Evolutionary conservation across 2,888 invertebrate genomes (phyloP).

Genomic region (Chironomus riparius): DNA sequence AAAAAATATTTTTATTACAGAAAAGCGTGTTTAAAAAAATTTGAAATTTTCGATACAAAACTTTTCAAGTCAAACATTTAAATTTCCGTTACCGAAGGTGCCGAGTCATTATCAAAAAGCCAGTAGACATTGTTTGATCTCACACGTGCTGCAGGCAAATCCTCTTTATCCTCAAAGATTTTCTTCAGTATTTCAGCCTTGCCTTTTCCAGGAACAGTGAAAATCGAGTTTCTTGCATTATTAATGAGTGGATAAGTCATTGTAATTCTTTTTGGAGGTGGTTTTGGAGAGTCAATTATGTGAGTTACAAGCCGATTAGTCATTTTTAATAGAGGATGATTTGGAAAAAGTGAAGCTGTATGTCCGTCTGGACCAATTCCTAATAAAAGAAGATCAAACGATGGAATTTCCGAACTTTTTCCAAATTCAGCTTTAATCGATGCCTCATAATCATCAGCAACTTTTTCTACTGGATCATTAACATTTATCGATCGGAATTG

Average conservation of each 20-base stretch:
- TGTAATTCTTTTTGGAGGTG: constrained; percentile 83
- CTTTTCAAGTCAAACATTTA: background rate
- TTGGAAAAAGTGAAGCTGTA: constrained; percentile 93
- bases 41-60: too few species aligned
- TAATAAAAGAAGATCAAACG: constrained; percentile 80
- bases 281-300: constrained; percentile 91
- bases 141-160: constrained; percentile 68
- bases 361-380: constrained; percentile 99
- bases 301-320: constrained; percentile 61
- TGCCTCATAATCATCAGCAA: constrained; percentile 38
- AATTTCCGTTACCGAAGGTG: constrained; percentile 18
- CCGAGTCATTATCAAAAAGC: constrained; percentile 52
- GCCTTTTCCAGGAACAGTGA: constrained; percentile 71
- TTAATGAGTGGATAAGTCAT: constrained; percentile 86
- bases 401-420: constrained; percentile 47
- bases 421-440: constrained; percentile 35
- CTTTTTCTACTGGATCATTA: constrained; percentile 33
- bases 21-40: too few species aligned
- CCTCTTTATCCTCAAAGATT: constrained; percentile 64
- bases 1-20: too few species aligned
- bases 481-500: constrained; percentile 71
- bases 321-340: constrained; percentile 58
- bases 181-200: constrained; percentile 85
- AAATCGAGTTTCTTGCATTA: constrained; percentile 71
- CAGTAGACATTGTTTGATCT: constrained; percentile 63